Base-by-base conservation (phyloP, 30 jellyfish, hydroid and myxozoan genomes). In the Nemopilema nomurai region DNA sequence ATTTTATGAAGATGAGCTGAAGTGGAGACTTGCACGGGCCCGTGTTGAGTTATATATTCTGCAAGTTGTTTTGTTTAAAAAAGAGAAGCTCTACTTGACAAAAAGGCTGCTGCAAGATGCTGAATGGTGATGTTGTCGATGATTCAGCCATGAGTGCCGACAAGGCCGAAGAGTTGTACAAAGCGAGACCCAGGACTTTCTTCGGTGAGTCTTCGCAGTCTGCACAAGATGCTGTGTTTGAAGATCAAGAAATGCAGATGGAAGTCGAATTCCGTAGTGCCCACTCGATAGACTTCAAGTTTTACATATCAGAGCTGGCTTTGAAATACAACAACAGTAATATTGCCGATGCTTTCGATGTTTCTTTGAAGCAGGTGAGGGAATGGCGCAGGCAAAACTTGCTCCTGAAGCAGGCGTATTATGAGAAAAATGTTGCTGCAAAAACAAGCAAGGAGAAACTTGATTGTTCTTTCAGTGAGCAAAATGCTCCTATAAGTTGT, bases 281-380 rank as follows among this genome's bases (percentile, higher is more conserved):
- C 52, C 93, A 74, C 53, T 67, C 93, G 4, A 84, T 84, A n/a
- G 93, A 84, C 68, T 84, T 84, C 69, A 84, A 84, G 51, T 84
- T 84, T 50, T 84, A 51, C 57, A 74, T 84, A 64, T 84, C 93
- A 0, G 87, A 84, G 70, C 87, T 84, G 0, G 87, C 93, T 25
- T 16, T 71, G 77, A 84, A 73, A 18, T 74, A 73, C 69, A 84
- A 66, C 32, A 62, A 73, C 63, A 62, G 33, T 32, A 70, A 74
- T 75, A 31, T 84, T 71, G 87, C 93, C 7, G 50, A 69, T 1
- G 67, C 93, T n/a, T 84, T 84, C 68, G 50, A 84, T 27, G 1
- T 84, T 27, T 32, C 72, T 28, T 16, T 62, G 20, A 68, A 32
- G 53, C 87, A 84, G 29, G 87, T 84, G 23, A 71, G 49, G 7